Base-by-base conservation (phyloP, 2,797 vertebrate genomes). In the Gallinago nigripennis region DNA sequence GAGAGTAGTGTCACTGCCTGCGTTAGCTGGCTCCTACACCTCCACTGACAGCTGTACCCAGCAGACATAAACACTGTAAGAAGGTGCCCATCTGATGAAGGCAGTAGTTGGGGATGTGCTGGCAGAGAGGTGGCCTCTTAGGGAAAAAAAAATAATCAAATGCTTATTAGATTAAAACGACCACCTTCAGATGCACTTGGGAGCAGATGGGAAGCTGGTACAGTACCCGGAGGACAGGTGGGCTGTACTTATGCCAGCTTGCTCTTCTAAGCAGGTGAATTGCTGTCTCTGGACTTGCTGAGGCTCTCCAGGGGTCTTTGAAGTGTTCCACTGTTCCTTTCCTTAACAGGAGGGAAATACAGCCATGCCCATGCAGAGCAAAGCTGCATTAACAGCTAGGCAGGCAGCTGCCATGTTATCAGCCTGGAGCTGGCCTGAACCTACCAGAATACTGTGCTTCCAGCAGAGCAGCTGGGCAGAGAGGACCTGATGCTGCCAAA, bases 141-240 rank as follows among this genome's bases (percentile, higher is more conserved):
- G 24, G 69, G 68, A 14, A 50, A 56, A 72, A 72, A 14, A 50
- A 6, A 50, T 81, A 75, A 90, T 91, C 45, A 76, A 63, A 90
- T 41, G 58, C 28, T 79, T 79, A 60, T 76, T 86, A 81, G 57
- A 78, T 92, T 65, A 70, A 91, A 95, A 65, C 45, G 10, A 58
- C 82, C 92, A 94, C 94, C 95, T 96, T 97, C 82, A 95, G 77
- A 92, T 94, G 95, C 90, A 92, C 92, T 96, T 96, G 95, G 87
- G 89, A 96, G 92, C 95, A 96, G 95, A 94, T 94, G 91, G 95
- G 91, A 90, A 90, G 54, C 85, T 79, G 60, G 85, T 91, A 87
- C 51, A 46, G 92, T 94, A 95, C 95, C 82, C 86, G 53, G 73
- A 94, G 92, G 85, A 95, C 92, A 96, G 91, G 95, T 94, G 95